phyloP scores from a whole-genome alignment of 1,140 invertebrate genomes.

The Scaptodrosophila lebanonensis region DNA sequence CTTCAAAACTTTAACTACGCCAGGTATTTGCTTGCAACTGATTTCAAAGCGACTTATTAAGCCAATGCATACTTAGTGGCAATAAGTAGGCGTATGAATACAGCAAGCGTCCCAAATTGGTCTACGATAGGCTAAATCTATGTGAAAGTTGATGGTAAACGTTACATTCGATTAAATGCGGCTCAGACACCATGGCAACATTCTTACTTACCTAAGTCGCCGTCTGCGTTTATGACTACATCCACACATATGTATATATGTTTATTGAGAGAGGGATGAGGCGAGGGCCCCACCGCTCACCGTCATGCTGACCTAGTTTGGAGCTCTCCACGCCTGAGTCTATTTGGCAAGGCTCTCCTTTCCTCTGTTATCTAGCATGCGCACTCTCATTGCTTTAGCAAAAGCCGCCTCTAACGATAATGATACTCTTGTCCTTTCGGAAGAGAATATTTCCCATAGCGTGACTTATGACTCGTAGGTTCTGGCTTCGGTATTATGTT shows the following conservation, averaged over 20 bases:
- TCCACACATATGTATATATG: too few relatives aligned
- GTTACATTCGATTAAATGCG: conserved; percentile 60
- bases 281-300: too few relatives aligned
- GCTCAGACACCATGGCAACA: conserved; percentile 20
- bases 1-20: too few relatives aligned
- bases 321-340: conserved; percentile 10
- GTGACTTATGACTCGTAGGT: not conserved
- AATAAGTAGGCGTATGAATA: too few relatives aligned
- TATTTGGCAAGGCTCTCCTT: not conserved
- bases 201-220: too few relatives aligned
- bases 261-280: too few relatives aligned
- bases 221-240: too few relatives aligned
- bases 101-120: conserved; percentile 43
- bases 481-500: not conserved
- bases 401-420: too few relatives aligned
- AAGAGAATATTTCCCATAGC: conserved; percentile 33
- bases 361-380: not conserved
- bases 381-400: too few relatives aligned
- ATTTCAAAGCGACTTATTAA: conserved; percentile 36
- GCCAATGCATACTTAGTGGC: too few relatives aligned
- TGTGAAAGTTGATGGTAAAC: conserved; percentile 57
- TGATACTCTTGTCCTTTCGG: too few relatives aligned
- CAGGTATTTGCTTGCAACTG: conserved; percentile 27
- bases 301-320: conserved; percentile 28
- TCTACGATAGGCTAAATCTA: conserved; percentile 45